Percentiles rank a stretch among this genome's conserved stretches.
These are phyloP conservation scores for Patella vulgata DNA, from an alignment of 1,140 invertebrate genomes.

Conservation along the genomic window DNA sequence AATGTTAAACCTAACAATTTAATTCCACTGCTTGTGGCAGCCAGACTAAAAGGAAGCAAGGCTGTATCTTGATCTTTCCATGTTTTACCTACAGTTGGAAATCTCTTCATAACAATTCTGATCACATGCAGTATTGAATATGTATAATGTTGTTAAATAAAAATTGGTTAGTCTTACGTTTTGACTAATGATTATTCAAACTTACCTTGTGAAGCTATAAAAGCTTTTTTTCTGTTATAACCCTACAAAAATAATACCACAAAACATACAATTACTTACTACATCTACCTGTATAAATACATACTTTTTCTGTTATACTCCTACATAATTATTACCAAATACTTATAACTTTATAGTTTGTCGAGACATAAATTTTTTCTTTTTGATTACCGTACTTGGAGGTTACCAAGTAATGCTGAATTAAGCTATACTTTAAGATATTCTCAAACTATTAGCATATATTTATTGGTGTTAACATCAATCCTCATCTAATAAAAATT, in stretches of 20 bases:
- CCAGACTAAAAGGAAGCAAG: neutral
- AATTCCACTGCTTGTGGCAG: neutral
- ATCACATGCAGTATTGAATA: slow-evolving; percentile 46
- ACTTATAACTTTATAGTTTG: too few relatives aligned
- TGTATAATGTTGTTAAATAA: neutral
- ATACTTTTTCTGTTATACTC: too few relatives aligned
- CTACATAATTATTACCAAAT: too few relatives aligned
- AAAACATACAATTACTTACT: slow-evolving; percentile 12
- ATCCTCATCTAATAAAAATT: too few relatives aligned
- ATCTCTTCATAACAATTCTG: neutral
- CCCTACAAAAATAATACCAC: slow-evolving; percentile 69
- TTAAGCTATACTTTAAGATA: too few relatives aligned
- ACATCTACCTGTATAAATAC: too few relatives aligned
- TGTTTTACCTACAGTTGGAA: slow-evolving; percentile 15
- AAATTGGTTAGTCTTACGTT: neutral
- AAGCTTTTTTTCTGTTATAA: slow-evolving; percentile 85
- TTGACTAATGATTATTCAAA: neutral
- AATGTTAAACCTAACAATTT: neutral
- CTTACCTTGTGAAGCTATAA: slow-evolving; percentile 92
- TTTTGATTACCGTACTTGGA: too few relatives aligned
- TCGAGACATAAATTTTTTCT: too few relatives aligned
- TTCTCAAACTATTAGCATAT: too few relatives aligned
- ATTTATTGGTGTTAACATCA: too few relatives aligned
- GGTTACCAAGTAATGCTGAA: too few relatives aligned
- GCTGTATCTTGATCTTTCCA: slow-evolving; percentile 1